Base-by-base conservation (phyloP, 1,140 invertebrate species). In the Rhizoglyphus robini region DNA sequence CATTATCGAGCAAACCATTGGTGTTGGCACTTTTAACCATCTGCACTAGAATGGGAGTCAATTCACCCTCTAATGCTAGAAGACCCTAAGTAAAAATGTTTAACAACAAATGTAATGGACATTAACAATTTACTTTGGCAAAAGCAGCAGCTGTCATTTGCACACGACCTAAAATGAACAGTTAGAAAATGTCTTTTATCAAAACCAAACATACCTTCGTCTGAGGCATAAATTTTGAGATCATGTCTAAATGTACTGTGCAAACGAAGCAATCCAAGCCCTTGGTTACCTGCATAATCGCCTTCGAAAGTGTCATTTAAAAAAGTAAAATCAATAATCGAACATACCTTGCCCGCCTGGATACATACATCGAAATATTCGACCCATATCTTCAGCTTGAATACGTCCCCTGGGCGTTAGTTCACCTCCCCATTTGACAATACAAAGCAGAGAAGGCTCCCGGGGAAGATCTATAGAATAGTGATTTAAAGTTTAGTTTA, bases 21-120 rank as follows among this genome's bases (percentile, higher is more conserved):
- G 95, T 99, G 73, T 99, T 97, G 1, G 95, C 95, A 72, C 89
- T 95, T 76, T 99, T 99, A 0, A 99, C 96, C 96, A 99, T 99
- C 78, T 99, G 96, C 15, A 98, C 94, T 18, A 99, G 78, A 74
- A 99, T 99, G 0, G 96, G 96, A 0, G 96, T 96, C 2, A 99
- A 79, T 77, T 99, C 95, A 11, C 96, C 96, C 78, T 99, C 96
- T 36, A 99, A 75, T 0, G 96, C 96, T 0, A 99, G 77, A 27
- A 99, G 77, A 13, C 96, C 82, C 78, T 83, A 65, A 48, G 20
- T 41, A 3, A 64, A 62, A 47, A 27, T 49, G 27, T 62, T 5
- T 23, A 47, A 59, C 4, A 36, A 32, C 23, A 57, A 23, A 15
- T 15, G 15, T 46, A 15, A 23, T 57, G 23, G 13, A 20, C 51